phyloP scores from a whole-genome alignment of 2,888 invertebrate species.

The Plutella xylostella region DNA sequence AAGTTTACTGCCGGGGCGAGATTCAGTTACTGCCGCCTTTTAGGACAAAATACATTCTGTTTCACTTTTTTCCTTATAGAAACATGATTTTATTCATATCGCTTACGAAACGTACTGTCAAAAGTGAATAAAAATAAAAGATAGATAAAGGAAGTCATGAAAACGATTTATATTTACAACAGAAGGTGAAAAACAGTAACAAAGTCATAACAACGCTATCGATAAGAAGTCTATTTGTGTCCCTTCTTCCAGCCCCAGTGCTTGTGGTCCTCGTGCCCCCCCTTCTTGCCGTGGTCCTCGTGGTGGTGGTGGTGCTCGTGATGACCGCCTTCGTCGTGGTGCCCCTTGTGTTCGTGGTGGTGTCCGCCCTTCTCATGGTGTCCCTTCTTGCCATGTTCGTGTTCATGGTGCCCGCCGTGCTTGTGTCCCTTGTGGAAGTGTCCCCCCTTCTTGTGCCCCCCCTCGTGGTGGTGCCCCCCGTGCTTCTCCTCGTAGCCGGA shows the following conservation, averaged over 20 bases:
- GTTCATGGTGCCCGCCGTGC: slow-evolving; percentile 80
- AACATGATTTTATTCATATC: too few species aligned
- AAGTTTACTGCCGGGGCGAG: too few species aligned
- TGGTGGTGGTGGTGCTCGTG: slow-evolving; percentile 82
- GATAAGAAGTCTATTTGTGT: slow-evolving; percentile 32
- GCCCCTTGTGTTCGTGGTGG: slow-evolving; percentile 82
- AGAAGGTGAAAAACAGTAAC: neutral
- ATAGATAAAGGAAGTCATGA: too few species aligned
- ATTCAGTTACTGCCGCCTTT: too few species aligned
- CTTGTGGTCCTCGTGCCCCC: slow-evolving; percentile 82
- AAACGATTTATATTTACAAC: too few species aligned
- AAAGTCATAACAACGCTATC: neutral
- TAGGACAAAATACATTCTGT: too few species aligned
- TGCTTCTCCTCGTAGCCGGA: slow-evolving; percentile 82
- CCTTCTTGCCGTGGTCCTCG: slow-evolving; percentile 80
- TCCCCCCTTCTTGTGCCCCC: slow-evolving; percentile 84
- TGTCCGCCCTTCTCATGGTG: slow-evolving; percentile 84
- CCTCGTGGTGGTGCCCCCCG: slow-evolving; percentile 80
- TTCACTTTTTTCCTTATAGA: too few species aligned
- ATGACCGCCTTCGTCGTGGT: slow-evolving; percentile 82
- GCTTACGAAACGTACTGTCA: too few species aligned
- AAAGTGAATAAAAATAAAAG: too few species aligned
- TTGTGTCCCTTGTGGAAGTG: slow-evolving; percentile 83
- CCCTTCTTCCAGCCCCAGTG: slow-evolving; percentile 78
- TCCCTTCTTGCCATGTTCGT: slow-evolving; percentile 84